These are phyloP conservation scores for Lycocerus yunnanus DNA, from an alignment of 2,888 invertebrate species.

Conservation along the genomic window DNA sequence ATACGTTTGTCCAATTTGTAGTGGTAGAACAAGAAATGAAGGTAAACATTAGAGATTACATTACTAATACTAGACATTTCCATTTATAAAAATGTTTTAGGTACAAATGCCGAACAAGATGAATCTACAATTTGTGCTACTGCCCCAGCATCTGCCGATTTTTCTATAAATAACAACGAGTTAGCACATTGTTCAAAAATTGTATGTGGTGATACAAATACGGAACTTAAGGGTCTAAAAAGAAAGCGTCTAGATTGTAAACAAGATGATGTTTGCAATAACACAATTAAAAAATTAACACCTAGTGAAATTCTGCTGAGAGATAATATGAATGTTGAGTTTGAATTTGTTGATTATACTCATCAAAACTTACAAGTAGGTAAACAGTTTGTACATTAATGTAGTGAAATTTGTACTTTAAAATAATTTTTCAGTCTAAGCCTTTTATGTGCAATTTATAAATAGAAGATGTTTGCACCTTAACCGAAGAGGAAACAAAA, in stretches of 20 bases:
- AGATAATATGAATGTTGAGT: neutral
- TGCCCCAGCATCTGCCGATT: neutral
- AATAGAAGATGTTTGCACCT: neutral
- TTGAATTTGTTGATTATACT: neutral
- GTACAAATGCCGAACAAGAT: neutral
- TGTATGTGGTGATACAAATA: neutral
- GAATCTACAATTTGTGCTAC: neutral
- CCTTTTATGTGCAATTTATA: neutral
- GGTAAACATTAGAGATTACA: neutral
- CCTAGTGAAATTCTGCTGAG: neutral
- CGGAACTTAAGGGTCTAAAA: neutral
- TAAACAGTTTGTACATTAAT: neutral
- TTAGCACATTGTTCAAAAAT: neutral
- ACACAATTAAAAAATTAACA: neutral
- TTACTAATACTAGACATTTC: neutral
- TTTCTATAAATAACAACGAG: neutral
- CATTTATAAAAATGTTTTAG: neutral
- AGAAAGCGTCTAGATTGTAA: neutral
- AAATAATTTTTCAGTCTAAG: neutral
- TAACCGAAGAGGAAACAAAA: neutral
- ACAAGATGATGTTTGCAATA: neutral
- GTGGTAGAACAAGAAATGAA: neutral
- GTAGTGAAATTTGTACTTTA: neutral
- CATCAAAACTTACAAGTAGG: neutral
- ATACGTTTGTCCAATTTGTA: slow-evolving; percentile 13